Conservation (phyloP, 2,113 vertebrate species). For the Sinocyclocheilus anshuiensis region DNA sequence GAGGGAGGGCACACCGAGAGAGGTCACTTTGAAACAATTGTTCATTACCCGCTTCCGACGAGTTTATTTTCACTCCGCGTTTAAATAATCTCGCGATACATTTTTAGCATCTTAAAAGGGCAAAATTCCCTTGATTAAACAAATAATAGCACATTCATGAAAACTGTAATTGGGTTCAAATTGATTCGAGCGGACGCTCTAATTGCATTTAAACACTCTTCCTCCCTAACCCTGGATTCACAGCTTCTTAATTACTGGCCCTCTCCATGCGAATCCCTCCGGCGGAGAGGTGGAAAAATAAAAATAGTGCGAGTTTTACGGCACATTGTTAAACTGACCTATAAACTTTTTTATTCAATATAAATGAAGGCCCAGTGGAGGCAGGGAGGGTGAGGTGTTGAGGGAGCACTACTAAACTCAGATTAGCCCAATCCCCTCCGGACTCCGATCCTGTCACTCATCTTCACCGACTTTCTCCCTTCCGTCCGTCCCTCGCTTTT, state of each 20-base stretch:
- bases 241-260: conserved; percentile 73
- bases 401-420: conserved; percentile 61
- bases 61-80: conserved; percentile 43
- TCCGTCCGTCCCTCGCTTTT: conserved; percentile 55
- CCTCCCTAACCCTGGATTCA: conserved; percentile 73
- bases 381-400: conserved; percentile 14
- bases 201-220: conserved; percentile 79
- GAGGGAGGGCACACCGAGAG: conserved; percentile 39
- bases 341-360: conserved; percentile 63
- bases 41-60: conserved; percentile 64
- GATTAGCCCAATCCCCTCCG: conserved; percentile 80
- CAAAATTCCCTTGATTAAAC: conserved; percentile 75
- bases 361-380: conserved; percentile 54
- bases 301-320: conserved; percentile 66
- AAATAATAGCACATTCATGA: conserved; percentile 75
- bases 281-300: conserved; percentile 69
- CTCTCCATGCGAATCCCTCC: conserved; percentile 67
- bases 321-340: conserved; percentile 63
- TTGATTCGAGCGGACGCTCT: conserved; percentile 73
- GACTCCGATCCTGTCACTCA: conserved; percentile 81
- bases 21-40: conserved; percentile 69
- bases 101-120: conserved; percentile 69
- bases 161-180: conserved; percentile 76
- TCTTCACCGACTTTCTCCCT: conserved; percentile 63
- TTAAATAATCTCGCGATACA: conserved; percentile 64